Evolutionary conservation across 2,888 invertebrate species (phyloP), one percentile per base, ranked within the genome.

Genomic region (Blera fallax): DNA sequence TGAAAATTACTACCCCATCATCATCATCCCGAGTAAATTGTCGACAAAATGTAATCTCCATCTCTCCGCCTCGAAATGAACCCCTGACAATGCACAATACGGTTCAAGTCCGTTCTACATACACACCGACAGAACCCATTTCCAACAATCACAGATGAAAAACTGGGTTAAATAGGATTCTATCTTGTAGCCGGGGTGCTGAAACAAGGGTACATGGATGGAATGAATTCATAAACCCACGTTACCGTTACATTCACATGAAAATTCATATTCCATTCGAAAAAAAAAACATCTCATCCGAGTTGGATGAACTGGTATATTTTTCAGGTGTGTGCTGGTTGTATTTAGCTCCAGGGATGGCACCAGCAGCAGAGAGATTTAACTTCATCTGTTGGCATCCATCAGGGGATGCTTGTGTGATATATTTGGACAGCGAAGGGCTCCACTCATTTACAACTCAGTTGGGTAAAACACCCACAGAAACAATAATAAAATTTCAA

Each of bases 121-220:
- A n/a, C n/a, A n/a, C n/a, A n/a, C 2, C 10, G 40, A 16, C 11
- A 24, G 8, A 65, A 73, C 27, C 50, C 50, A 67, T 72, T 58
- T 29, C 72, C 73, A 32, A 79, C 83, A 79, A 78, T 83, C 62
- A 62, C 62, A 69, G 37, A 73, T 62, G 79, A 40, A 54, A 70
- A 82, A 78, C 50, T 82, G 69, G 76, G 77, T 82, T 82, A 82
- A 82, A 77, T 58, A 70, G 56, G 50, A 77, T 56, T 34, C 69
- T 16, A 56, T 54, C 45, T 64, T 37, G 64, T 40, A 37, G 48
- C 8, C 8, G 37, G 14, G 18, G 7, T 2, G 52, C 5, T 6
- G 14, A 18, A 48, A 67, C 65, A 74, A 67, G 11, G 27, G 8
- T 60, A 27, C 24, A 69, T 27, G 62, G 54, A 2, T 56, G 48